A percentile compares a stretch with the other conserved stretches of the same genome.
Conservation (phyloP, 2,888 invertebrate genomes). For the Dicyrtoma fusca region DNA sequence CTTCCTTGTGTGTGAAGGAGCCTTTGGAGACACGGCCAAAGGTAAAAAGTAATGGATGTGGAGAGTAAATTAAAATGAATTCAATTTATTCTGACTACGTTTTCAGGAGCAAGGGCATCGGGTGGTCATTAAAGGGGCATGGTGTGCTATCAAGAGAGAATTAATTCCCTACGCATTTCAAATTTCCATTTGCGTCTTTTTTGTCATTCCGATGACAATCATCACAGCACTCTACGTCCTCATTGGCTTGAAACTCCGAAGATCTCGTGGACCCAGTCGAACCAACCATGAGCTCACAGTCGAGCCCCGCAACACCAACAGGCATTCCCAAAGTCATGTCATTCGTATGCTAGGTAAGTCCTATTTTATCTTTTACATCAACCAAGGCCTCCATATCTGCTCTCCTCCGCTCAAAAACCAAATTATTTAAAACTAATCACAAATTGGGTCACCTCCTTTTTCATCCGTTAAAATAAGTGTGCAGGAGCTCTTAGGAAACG, state of each 20-base stretch:
- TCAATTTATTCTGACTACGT: background rate
- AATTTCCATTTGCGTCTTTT: slow-evolving; percentile 71
- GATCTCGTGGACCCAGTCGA: slow-evolving; percentile 60
- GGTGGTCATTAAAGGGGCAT: slow-evolving; percentile 50
- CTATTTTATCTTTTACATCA: no score
- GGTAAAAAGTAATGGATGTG: no score
- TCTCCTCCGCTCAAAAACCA: no score
- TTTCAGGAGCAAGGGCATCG: slow-evolving; percentile 28
- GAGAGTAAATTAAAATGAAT: background rate
- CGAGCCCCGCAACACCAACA: slow-evolving; percentile 47
- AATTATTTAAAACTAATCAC: no score
- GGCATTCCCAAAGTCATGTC: slow-evolving; percentile 56
- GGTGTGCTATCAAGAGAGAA: slow-evolving; percentile 52
- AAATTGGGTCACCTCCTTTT: no score
- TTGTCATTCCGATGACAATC: slow-evolving; percentile 83
- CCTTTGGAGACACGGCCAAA: no score
- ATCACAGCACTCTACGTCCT: slow-evolving; percentile 80
- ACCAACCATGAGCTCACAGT: slow-evolving; percentile 50
- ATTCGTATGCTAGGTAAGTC: slow-evolving; percentile 55
- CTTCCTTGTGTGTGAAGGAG: no score
- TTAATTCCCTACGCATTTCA: slow-evolving; percentile 55
- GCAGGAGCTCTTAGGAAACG: no score
- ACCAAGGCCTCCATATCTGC: no score
- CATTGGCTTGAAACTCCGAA: slow-evolving; percentile 73
- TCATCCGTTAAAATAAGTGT: no score